phyloP scores from a whole-genome alignment of 2,113 vertebrate species.

The Tragelaphus scriptus region DNA sequence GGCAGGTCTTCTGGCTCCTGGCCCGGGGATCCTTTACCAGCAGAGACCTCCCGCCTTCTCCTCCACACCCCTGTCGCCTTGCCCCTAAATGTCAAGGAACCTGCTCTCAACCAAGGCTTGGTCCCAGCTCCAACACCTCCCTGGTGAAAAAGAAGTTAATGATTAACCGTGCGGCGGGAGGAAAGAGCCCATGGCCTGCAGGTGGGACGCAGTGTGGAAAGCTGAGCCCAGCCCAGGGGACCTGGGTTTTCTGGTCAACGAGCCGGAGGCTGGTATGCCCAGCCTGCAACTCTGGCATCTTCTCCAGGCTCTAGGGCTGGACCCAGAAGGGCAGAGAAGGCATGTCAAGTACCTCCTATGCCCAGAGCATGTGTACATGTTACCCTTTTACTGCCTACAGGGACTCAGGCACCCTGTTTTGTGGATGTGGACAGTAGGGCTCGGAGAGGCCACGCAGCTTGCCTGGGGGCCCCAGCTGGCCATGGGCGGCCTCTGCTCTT shows the following conservation, averaged over 20 bases:
- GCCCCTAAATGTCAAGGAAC: not conserved
- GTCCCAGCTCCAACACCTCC: not conserved
- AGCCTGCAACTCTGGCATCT: not conserved
- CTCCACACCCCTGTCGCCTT: not conserved
- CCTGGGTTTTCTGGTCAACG: not conserved
- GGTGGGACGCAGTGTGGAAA: not conserved
- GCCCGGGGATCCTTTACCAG: not conserved
- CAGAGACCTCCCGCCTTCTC: not conserved
- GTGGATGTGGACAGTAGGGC: not conserved
- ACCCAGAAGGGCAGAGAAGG: fast-evolving
- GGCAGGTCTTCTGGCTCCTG: not conserved
- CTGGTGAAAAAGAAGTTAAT: not conserved
- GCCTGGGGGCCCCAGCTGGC: not conserved
- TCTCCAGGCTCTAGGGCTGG: not conserved
- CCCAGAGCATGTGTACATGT: fast-evolving
- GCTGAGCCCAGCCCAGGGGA: not conserved
- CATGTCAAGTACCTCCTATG: fast-evolving
- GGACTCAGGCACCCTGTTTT: fast-evolving
- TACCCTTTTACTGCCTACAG: not conserved
- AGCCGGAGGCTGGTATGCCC: not conserved
- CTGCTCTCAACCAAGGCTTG: not conserved
- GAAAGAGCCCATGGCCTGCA: not conserved
- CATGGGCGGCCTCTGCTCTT: fast-evolving
- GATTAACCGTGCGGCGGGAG: fast-evolving
- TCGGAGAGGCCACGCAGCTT: not conserved